phyloP scores from a whole-genome alignment of 1,140 invertebrate genomes.

The Nephila pilipes region DNA sequence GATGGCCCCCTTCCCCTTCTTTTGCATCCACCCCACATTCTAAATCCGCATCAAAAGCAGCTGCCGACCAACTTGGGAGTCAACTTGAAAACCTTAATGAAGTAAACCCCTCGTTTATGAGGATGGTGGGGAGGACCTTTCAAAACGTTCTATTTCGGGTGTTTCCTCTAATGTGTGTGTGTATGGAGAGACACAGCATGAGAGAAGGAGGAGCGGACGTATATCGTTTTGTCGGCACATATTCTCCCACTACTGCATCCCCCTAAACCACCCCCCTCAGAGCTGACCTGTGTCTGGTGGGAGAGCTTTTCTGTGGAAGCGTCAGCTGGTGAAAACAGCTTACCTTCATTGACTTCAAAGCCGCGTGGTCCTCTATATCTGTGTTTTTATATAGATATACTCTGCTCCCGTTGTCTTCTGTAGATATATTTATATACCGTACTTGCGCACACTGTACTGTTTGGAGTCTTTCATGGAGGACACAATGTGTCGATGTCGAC shows the following conservation, averaged over 20 bases:
- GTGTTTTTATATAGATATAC: conserved; percentile 50
- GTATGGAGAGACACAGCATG: conserved; percentile 55
- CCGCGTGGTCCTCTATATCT: conserved; percentile 48
- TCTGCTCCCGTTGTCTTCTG: not conserved
- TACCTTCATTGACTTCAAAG: conserved; percentile 68
- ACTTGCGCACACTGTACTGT: not conserved
- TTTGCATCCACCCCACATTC: conserved; percentile 30
- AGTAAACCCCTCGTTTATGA: conserved; percentile 68
- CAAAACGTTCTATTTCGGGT: conserved; percentile 58
- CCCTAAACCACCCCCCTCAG: not conserved
- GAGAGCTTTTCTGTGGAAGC: conserved; percentile 38
- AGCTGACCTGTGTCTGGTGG: conserved; percentile 56
- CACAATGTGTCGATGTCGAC: not conserved
- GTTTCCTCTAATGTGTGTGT: conserved; percentile 31
- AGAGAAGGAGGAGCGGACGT: conserved; percentile 60
- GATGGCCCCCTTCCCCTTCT: not conserved
- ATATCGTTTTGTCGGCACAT: conserved; percentile 68
- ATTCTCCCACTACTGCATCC: conserved; percentile 7
- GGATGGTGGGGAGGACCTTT: conserved; percentile 20
- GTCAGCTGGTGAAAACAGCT: conserved; percentile 70
- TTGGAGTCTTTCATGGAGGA: not conserved
- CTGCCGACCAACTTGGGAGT: conserved; percentile 64
- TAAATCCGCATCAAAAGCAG: conserved; percentile 65
- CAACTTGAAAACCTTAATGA: conserved; percentile 70
- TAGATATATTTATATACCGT: not conserved